Base-by-base conservation (phyloP, 2,888 invertebrate species). In the Drosophila nigricruria region DNA sequence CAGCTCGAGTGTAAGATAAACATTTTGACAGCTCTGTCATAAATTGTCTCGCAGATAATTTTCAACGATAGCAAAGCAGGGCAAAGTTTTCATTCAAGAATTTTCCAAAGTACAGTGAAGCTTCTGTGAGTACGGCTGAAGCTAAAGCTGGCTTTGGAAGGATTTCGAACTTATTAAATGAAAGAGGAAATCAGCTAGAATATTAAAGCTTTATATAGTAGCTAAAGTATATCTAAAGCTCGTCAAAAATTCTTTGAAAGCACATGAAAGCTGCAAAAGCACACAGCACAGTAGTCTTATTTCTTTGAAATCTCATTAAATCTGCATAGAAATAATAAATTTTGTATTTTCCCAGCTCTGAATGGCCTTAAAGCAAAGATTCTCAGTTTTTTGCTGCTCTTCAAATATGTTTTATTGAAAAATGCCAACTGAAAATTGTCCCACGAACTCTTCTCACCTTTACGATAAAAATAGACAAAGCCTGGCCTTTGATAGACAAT, bases 11-110 rank as follows among this genome's bases (percentile, higher is more conserved):
- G 87, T 70, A 73, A 83, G 84, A 83, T 81, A 85, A 87, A 83
- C 79, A 89, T 86, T 89, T 87, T 87, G 87, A 85, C 87, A 88
- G 74, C 76, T 45, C 54, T 63, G 77, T 73, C 84, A 75, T 89
- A 81, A 89, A 86, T 70, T 79, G 74, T 23, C 67, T 42, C 57
- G 54, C 47, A 42, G 69, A 62, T 78, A 63, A 32, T 62, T 66
- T 60, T 65, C 61, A 16, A 14, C 64, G 56, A 36, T 32, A 64
- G 56, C 36, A 2, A 20, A 30, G 27, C 30, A 34, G 73, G 36
- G 9, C 40, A 53, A 47, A 70, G 12, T 45, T 45, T 49, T 42
- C 42, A 49, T 43, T 36, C 27, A 59, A 49, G 23, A 53, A 27
- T 59, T 72, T 32, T 32, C 47, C 52, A 23, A 47, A 59, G 9